A percentile compares a stretch with the other conserved stretches of the same genome.
Conservation (phyloP, 2,113 vertebrate species). For the Tragulus kanchil region DNA sequence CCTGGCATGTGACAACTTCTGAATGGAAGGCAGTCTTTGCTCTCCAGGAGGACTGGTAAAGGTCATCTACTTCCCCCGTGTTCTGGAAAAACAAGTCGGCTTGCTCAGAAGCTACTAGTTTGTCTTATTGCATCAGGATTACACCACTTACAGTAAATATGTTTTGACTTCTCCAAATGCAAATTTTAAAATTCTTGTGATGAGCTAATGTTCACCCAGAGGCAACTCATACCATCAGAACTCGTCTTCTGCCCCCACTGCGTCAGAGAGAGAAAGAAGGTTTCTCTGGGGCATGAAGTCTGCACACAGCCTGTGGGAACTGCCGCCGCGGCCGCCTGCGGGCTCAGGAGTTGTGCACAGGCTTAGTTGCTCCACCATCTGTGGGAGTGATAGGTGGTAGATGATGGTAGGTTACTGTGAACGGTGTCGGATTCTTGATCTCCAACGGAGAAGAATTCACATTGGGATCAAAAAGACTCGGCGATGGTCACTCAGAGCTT, state of each 20-base stretch:
- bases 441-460: too few species aligned
- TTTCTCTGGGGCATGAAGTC: background rate
- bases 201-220: background rate
- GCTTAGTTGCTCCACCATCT: too few species aligned
- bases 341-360: too few species aligned
- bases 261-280: background rate
- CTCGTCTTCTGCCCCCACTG: background rate
- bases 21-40: background rate
- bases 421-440: too few species aligned
- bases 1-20: background rate
- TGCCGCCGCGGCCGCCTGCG: too few species aligned
- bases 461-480: too few species aligned
- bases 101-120: conserved; percentile 10
- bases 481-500: too few species aligned
- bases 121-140: background rate
- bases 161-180: conserved; percentile 4
- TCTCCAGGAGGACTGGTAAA: background rate
- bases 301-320: too few species aligned
- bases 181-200: background rate
- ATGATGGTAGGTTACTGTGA: too few species aligned
- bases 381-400: too few species aligned
- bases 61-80: background rate
- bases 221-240: background rate
- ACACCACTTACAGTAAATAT: background rate
- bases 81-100: background rate